Conservation (phyloP, 35 echinoderm and acorn worm species). For the Hemicentrotus pulcherrimus region DNA sequence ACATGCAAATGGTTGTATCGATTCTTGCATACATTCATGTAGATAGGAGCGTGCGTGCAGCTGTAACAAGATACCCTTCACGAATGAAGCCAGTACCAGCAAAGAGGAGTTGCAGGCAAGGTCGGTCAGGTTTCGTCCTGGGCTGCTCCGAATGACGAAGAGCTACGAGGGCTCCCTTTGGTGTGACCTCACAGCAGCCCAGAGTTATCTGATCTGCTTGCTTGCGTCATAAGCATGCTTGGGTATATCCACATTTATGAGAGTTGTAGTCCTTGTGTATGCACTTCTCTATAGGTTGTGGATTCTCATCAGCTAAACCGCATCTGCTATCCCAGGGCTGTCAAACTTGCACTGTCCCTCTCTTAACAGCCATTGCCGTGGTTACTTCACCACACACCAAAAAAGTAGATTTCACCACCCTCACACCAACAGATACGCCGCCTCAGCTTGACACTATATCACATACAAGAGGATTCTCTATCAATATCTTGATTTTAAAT, state of each 20-base stretch:
- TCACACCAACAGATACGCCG: neutral
- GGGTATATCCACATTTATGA: neutral
- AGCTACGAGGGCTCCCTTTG: neutral
- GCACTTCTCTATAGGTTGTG: neutral
- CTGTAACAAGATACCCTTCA: neutral
- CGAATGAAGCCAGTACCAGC: neutral
- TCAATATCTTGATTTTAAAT: neutral
- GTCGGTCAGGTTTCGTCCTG: neutral
- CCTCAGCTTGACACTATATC: neutral
- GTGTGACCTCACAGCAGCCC: neutral
- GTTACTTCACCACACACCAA: neutral
- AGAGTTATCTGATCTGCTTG: neutral
- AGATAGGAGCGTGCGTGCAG: neutral
- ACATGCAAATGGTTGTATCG: neutral
- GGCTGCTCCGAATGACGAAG: neutral
- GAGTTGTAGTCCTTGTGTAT: neutral
- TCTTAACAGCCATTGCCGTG: neutral
- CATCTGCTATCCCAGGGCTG: neutral
- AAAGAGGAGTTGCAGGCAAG: neutral
- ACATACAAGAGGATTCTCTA: neutral
- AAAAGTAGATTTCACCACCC: neutral
- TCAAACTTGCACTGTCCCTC: neutral
- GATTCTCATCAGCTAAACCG: neutral
- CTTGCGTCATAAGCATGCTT: neutral
- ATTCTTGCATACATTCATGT: neutral